phyloP scores from a whole-genome alignment of 2,888 invertebrate genomes.

The Ctena decussata region DNA sequence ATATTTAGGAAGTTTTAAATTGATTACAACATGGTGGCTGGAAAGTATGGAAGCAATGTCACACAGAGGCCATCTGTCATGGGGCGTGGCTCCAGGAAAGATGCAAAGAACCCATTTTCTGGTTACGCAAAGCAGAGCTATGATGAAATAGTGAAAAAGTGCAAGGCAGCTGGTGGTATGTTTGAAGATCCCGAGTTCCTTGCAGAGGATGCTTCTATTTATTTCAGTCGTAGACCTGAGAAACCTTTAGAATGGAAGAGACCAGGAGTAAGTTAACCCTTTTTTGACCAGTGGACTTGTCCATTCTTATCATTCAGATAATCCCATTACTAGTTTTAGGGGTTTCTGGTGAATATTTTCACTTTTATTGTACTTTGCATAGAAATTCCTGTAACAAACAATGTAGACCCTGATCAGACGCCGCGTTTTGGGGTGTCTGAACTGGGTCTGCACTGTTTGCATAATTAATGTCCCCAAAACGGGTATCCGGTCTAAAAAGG shows the following conservation, averaged over 20 bases:
- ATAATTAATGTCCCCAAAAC: too few species aligned
- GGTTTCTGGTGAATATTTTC: too few species aligned
- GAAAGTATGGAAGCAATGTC: neutral
- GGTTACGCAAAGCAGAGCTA: slow-evolving; percentile 91
- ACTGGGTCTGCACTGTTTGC: too few species aligned
- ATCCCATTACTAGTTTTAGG: too few species aligned
- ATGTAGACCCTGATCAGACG: too few species aligned
- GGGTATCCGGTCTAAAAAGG: too few species aligned
- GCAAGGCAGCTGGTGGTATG: slow-evolving; percentile 91
- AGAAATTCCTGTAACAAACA: too few species aligned
- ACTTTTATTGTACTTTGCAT: too few species aligned
- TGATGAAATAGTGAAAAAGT: slow-evolving; percentile 95
- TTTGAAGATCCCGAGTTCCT: slow-evolving; percentile 98
- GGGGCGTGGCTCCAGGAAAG: slow-evolving; percentile 64
- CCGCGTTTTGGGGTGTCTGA: too few species aligned
- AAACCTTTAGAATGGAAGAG: slow-evolving; percentile 96
- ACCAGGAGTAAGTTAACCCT: slow-evolving; percentile 91
- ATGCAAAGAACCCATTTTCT: slow-evolving; percentile 74
- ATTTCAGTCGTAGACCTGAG: slow-evolving; percentile 95
- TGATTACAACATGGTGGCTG: neutral
- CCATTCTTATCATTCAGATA: too few species aligned
- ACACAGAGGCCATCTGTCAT: slow-evolving; percentile 64
- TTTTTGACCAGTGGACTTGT: too few species aligned
- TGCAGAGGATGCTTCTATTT: slow-evolving; percentile 93
- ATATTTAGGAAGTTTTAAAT: neutral